A percentile compares a stretch with the other conserved stretches of the same genome.
phyloP scores from a whole-genome alignment of 2,888 invertebrate genomes.

The Dendrolimus pini region DNA sequence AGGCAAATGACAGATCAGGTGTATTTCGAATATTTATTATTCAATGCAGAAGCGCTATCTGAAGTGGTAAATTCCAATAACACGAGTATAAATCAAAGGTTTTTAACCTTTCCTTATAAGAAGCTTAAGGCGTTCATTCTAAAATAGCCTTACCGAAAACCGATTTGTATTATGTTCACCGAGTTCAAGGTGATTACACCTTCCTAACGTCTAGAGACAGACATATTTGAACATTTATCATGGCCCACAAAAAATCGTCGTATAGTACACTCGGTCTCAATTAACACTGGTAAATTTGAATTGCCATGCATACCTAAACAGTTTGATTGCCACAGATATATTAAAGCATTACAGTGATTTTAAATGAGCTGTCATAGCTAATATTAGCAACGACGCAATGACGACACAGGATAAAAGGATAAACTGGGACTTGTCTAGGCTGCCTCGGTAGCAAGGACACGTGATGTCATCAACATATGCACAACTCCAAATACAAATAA shows the following conservation, averaged over 20 bases:
- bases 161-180: conserved; percentile 38
- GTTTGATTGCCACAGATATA: conserved; percentile 14
- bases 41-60: conserved; percentile 4
- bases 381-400: conserved; percentile 49
- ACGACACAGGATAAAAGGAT: conserved; percentile 67
- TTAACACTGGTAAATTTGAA: conserved; percentile 27
- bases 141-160: conserved; percentile 39
- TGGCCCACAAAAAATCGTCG: conserved; percentile 25
- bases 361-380: conserved; percentile 35
- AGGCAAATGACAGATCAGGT: conserved; percentile 7
- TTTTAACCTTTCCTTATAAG: conserved; percentile 25
- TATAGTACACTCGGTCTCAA: conserved; percentile 12
- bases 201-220: conserved; percentile 22
- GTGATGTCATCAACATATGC: conserved; percentile 61
- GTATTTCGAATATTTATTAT: conserved; percentile 4
- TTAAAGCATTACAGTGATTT: conserved; percentile 22
- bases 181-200: conserved; percentile 56
- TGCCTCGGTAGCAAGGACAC: conserved; percentile 65
- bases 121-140: conserved; percentile 24
- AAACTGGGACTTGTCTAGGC: conserved; percentile 58
- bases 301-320: conserved; percentile 5
- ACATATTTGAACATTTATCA: conserved; percentile 18
- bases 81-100: conserved; percentile 19
- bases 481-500: conserved; percentile 49
- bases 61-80: conserved; percentile 1